Conservation (phyloP, 2,888 invertebrate species). For the Philereme vetulata region DNA sequence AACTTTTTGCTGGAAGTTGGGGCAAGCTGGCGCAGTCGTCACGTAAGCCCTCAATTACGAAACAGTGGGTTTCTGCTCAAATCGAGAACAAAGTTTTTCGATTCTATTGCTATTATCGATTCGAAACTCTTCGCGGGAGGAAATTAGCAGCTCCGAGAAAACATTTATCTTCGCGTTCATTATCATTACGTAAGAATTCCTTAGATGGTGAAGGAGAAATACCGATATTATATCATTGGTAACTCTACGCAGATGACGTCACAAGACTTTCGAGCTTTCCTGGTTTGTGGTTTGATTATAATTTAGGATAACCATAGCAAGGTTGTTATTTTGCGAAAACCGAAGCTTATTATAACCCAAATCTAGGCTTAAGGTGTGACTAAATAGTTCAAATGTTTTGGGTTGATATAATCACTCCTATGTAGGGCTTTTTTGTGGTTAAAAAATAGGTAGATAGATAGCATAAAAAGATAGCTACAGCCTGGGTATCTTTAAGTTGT, state of each 20-base stretch:
- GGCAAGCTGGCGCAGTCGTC: slow-evolving; percentile 77
- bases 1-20: slow-evolving; percentile 71
- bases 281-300: slow-evolving; percentile 1
- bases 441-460: too few relatives aligned
- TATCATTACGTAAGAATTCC: slow-evolving; percentile 29
- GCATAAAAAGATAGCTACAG: too few relatives aligned
- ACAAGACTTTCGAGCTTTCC: slow-evolving; percentile 1
- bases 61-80: slow-evolving; percentile 71
- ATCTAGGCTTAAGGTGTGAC: too few relatives aligned
- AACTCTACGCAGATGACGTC: not conserved
- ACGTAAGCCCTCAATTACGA: slow-evolving; percentile 83
- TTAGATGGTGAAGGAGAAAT: slow-evolving; percentile 21
- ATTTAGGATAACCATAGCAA: too few relatives aligned
- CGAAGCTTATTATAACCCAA: too few relatives aligned
- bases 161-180: slow-evolving; percentile 33
- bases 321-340: too few relatives aligned
- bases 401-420: too few relatives aligned
- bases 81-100: slow-evolving; percentile 74
- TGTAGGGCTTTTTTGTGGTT: too few relatives aligned
- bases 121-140: slow-evolving; percentile 47
- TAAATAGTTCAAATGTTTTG: too few relatives aligned
- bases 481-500: too few relatives aligned
- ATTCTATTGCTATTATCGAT: slow-evolving; percentile 73
- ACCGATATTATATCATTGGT: not conserved
- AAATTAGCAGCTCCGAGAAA: slow-evolving; percentile 44